phyloP scores from a whole-genome alignment of 92 coral and sea anemone species.

The Isaurus tuberculatus region DNA sequence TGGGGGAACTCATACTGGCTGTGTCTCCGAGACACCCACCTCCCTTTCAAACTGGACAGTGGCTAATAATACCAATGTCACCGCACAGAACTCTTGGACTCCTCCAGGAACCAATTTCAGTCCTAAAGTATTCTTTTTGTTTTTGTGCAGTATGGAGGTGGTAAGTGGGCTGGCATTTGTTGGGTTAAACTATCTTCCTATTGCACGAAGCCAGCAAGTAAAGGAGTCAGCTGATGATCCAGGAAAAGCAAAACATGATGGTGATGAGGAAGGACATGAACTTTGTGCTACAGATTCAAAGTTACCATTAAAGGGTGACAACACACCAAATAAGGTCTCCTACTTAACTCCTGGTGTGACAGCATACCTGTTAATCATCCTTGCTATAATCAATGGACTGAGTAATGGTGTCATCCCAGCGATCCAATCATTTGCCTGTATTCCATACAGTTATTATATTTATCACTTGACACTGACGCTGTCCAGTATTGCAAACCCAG shows the following conservation, averaged over 20 bases:
- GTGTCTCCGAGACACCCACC: slow-evolving; percentile 54
- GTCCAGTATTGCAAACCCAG: slow-evolving; percentile 93
- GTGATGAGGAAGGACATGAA: slow-evolving; percentile 28
- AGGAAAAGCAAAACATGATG: not conserved
- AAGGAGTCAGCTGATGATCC: slow-evolving; percentile 29
- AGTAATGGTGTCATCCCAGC: slow-evolving; percentile 97
- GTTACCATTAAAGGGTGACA: not conserved
- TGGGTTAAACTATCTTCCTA: slow-evolving; percentile 73
- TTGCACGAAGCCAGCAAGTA: slow-evolving; percentile 64
- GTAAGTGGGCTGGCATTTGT: slow-evolving; percentile 74
- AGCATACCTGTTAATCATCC: slow-evolving; percentile 61
- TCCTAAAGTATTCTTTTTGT: slow-evolving; percentile 86
- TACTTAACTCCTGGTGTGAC: slow-evolving; percentile 39
- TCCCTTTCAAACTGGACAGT: slow-evolving; percentile 2
- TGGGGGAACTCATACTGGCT: slow-evolving; percentile 62
- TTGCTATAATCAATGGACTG: slow-evolving; percentile 79
- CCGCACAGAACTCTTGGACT: slow-evolving; percentile 12
- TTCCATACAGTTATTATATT: slow-evolving; percentile 90
- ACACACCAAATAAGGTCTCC: not conserved
- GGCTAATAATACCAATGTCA: slow-evolving; percentile 27
- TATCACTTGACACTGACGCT: slow-evolving; percentile 89
- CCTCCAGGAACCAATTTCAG: slow-evolving; percentile 89
- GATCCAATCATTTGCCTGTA: slow-evolving; percentile 91
- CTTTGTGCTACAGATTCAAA: not conserved
- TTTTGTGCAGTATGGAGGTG: slow-evolving; percentile 80